phyloP scores from a whole-genome alignment of 2,113 vertebrate genomes.

The Clarias batrachus region DNA sequence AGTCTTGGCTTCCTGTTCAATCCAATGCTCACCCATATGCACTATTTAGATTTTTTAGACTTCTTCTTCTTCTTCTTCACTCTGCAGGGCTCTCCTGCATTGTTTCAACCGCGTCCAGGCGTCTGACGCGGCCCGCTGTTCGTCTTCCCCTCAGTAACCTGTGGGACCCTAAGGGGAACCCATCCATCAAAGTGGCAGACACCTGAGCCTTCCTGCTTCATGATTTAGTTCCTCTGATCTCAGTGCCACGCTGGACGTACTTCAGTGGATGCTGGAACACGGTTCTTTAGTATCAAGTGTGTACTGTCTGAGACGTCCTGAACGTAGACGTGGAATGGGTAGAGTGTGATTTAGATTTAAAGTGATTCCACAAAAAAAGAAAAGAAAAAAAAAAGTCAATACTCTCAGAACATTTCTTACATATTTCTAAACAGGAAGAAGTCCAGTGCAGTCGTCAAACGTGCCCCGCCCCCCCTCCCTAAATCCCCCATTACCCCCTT shows the following conservation, averaged over 20 bases:
- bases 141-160: conserved; percentile 54
- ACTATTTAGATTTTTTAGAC: background rate
- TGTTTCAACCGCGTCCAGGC: conserved; percentile 52
- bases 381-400: background rate
- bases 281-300: background rate
- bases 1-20: conserved; percentile 60
- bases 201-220: conserved; percentile 54
- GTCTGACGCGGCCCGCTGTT: conserved; percentile 13
- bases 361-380: background rate
- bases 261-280: background rate
- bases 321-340: background rate
- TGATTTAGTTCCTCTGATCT: conserved; percentile 27
- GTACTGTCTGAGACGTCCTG: background rate
- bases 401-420: conserved; percentile 37
- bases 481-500: background rate
- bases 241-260: background rate
- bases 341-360: background rate
- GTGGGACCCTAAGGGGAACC: conserved; percentile 67
- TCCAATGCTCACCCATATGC: conserved; percentile 42
- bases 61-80: background rate
- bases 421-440: conserved; percentile 48
- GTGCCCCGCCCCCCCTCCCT: background rate
- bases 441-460: conserved; percentile 36
- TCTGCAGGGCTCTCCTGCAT: conserved; percentile 53
- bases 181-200: conserved; percentile 65